Base-by-base conservation (phyloP, 2,113 vertebrate species). In the Protomyctophum bolini region DNA sequence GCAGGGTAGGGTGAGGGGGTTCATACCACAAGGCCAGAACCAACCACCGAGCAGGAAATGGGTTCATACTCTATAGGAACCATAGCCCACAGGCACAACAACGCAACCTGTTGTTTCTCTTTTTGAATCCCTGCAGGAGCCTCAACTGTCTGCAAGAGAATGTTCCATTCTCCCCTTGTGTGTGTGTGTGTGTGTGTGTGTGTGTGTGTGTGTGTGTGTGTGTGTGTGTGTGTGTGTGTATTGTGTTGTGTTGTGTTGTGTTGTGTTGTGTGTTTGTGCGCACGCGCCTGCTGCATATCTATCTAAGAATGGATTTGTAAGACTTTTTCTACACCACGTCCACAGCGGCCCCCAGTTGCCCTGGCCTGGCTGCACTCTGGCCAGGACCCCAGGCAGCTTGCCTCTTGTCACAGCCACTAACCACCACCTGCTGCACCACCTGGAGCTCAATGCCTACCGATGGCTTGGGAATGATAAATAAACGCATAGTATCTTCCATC, bases 391-490 rank as follows among this genome's bases (percentile, higher is more conserved):
- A 74, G 60, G 64, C 84, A 80, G 83, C 73, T 6, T 76, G 77
- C 48, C 5, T 77, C 70, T 70, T 55, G 77, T 78, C 77, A 75
- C 82, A 57, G 58, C 60, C 65, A 61, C 77, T 66, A 58, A 72
- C 51, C 2, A 51, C 79, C 87, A 88, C 81, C 83, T 86, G 87
- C 81, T 75, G 70, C 71, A 67, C 69, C 76, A 84, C 86, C 77
- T 87, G 87, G 49, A 82, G 63, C 68, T 69, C 72, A 64, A 51
- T 58, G 6, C 28, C 80, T 56, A 70, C 79, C 47, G 33, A 15
- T 57, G 70, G 50, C 81, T 73, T 66, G 6, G 46, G 45, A 47
- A 7, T 62, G 79, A 79, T 58, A 4, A 74, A 76, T 73, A 67
- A 85, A 83, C 56, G 63, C 50, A 77, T 52, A 83, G 70, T 57